Conservation (phyloP, 1,140 invertebrate genomes). For the Zaprionus inermis region DNA sequence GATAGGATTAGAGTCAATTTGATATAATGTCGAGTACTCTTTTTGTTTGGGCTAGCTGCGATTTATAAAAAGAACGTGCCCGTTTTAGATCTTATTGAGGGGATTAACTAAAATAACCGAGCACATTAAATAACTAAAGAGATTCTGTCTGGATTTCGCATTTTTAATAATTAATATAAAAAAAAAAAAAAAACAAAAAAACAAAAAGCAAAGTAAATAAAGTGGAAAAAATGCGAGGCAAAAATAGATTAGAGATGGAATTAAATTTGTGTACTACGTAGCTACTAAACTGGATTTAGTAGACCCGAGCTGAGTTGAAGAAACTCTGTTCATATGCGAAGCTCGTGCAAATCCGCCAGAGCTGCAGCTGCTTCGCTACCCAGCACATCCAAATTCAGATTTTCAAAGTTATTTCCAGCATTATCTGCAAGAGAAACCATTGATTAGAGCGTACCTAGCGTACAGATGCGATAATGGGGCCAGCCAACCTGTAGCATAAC, state of each 20-base stretch:
- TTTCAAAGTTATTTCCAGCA: constrained; percentile 1
- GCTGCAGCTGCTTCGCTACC: not conserved
- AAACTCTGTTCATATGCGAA: constrained; percentile 1
- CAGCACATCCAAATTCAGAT: constrained; percentile 18
- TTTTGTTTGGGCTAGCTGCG: constrained; percentile 10
- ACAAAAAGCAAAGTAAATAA: constrained; percentile 13
- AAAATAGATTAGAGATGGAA: not conserved
- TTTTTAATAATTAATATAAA: constrained; percentile 24
- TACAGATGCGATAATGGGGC: too few species aligned
- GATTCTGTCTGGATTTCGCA: not conserved
- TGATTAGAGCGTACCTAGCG: not conserved
- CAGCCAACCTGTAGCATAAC: constrained; percentile 11
- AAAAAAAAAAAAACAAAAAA: constrained; percentile 24
- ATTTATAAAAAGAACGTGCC: constrained; percentile 21
- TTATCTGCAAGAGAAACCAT: not conserved
- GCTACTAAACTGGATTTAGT: constrained; percentile 57
- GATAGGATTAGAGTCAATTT: constrained; percentile 35
- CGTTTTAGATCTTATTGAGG: constrained; percentile 10
- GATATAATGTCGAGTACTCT: constrained; percentile 7
- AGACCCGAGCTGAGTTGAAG: constrained; percentile 28
- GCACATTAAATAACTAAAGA: not conserved
- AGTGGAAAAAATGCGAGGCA: not conserved
- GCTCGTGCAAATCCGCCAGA: constrained; percentile 31
- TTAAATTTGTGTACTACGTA: constrained; percentile 30
- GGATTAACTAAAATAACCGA: not conserved